Base-by-base conservation (phyloP, 2,797 vertebrate species). In the Parauchenoglanis punctatus region DNA sequence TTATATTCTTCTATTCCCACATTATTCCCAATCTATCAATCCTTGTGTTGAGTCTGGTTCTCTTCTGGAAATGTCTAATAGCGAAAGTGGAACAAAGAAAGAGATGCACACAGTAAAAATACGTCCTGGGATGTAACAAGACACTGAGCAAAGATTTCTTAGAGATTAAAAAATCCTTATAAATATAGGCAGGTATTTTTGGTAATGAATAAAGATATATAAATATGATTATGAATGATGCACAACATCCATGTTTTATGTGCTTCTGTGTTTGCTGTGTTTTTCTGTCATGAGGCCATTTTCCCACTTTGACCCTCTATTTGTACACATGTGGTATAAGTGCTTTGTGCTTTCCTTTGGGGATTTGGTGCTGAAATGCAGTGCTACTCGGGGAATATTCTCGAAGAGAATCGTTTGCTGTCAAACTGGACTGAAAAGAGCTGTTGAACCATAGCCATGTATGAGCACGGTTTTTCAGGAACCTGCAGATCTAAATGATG, bases 381-480 rank as follows among this genome's bases (percentile, higher is more conserved):
- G 52, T 58, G 52, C 10, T 35, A 23, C 31, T 40, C 20, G 23
- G 28, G 56, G 28, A 59, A 58, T 59, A 23, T 40, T 84, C 67
- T 75, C 63, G 56, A 80, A 84, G 40, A n/a, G 28, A 85, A 83
- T 46, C 31, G 44, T 87, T 86, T 28, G 59, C 20, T 28, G 40
- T 84, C 31, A 11, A 40, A 67, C 7, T 58, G 56, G 83, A 86
- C 67, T 84, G 84, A 73, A 77, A 61, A 56, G 20, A 61, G 83
- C 72, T 81, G 61, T 89, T 81, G 84, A 80, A 87, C 76, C 58
- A 49, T 63, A 84, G 75, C 67, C 73, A 84, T 68, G 81, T 86
- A 84, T 86, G 28, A 67, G 46, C 28, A 81, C n/a, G 44, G 40
- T 77, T 31, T 28, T 78, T 61, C 56, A 72, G 28, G 17, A 49